Evolutionary conservation across 2,888 invertebrate genomes (phyloP).

Genomic region (Dynastes hyllus): DNA sequence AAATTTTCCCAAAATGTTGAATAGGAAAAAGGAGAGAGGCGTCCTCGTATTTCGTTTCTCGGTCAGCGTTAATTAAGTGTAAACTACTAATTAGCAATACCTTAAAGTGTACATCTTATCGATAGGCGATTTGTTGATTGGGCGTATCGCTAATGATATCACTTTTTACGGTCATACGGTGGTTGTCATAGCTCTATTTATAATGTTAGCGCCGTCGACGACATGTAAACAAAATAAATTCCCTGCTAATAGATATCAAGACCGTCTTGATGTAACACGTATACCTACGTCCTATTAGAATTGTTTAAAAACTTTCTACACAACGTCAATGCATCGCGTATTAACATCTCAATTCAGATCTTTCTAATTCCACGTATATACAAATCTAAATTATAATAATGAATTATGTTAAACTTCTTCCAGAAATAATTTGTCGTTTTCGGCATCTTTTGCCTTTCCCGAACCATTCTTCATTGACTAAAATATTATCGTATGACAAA

Average conservation of each 20-base stretch:
- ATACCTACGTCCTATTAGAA: slow-evolving; percentile 27
- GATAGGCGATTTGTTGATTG: slow-evolving; percentile 12
- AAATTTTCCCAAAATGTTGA: no score
- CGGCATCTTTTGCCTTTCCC: slow-evolving; percentile 1
- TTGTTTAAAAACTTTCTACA: slow-evolving; percentile 12
- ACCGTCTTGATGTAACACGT: not conserved
- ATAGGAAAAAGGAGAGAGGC: no score
- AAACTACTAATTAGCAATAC: slow-evolving; percentile 7
- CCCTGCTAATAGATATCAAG: slow-evolving; percentile 17
- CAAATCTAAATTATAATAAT: slow-evolving; percentile 12
- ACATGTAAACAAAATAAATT: slow-evolving; percentile 12
- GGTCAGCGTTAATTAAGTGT: slow-evolving; percentile 6
- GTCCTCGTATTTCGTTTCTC: not conserved
- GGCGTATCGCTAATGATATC: slow-evolving; percentile 24
- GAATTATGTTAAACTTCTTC: not conserved
- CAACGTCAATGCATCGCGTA: not conserved
- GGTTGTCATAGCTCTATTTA: slow-evolving; percentile 2
- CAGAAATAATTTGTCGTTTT: slow-evolving; percentile 1
- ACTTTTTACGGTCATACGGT: slow-evolving; percentile 25
- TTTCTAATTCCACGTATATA: not conserved
- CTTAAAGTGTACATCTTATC: not conserved
- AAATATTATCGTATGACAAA: not conserved
- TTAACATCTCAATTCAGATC: slow-evolving; percentile 5
- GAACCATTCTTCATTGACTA: not conserved
- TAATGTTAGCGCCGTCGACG: slow-evolving; percentile 13